Evolutionary conservation across 2,797 vertebrate species (phyloP).

Genomic region (Monodelphis domestica): DNA sequence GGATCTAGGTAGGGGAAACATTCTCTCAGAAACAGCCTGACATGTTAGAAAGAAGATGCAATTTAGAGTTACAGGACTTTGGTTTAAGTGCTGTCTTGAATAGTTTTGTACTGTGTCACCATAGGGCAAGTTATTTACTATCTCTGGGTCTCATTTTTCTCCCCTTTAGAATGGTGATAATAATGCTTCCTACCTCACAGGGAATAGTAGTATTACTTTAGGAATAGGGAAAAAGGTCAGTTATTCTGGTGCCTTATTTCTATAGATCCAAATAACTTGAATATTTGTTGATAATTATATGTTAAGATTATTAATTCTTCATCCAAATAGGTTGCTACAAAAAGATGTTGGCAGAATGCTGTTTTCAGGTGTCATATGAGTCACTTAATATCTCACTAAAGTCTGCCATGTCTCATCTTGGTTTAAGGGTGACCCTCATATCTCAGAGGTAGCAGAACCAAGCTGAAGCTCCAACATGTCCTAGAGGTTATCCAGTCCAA

Average conservation of each 20-base stretch:
- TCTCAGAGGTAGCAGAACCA: not conserved
- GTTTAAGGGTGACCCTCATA: not conserved
- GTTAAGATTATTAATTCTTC: conserved; percentile 59
- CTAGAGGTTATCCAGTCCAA: too few species aligned
- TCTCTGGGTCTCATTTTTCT: not conserved
- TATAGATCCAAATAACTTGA: conserved; percentile 43
- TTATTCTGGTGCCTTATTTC: not conserved
- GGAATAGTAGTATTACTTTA: not conserved
- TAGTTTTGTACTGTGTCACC: not conserved
- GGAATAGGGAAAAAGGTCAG: not conserved
- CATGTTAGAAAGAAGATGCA: not conserved
- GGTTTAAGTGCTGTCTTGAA: not conserved
- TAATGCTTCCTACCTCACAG: not conserved
- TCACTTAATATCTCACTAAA: conserved; percentile 49
- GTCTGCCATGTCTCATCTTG: conserved; percentile 17
- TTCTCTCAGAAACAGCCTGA: not conserved
- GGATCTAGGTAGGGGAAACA: not conserved
- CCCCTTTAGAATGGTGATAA: not conserved
- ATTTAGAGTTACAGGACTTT: not conserved
- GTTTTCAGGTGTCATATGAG: conserved; percentile 48
- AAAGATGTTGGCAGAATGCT: not conserved
- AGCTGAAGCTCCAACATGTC: too few species aligned
- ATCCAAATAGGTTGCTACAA: conserved; percentile 37
- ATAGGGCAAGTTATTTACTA: not conserved
- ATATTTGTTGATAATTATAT: conserved; percentile 55